Percentiles rank a stretch among this genome's conserved stretches.
Conservation (phyloP, 1,140 invertebrate genomes). For the Orussus abietinus region DNA sequence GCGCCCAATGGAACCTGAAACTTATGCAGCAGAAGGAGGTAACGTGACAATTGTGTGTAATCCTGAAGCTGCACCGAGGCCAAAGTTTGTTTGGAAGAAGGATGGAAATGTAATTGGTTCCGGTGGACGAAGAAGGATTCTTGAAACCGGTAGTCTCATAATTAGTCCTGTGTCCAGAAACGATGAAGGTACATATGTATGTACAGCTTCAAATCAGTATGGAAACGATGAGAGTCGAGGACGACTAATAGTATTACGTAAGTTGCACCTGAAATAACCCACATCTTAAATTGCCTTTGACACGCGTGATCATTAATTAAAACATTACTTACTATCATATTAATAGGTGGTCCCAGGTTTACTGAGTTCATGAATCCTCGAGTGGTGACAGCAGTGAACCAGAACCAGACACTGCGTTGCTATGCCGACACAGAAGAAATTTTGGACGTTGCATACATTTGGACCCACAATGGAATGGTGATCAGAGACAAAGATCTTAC, state of each 20-base stretch:
- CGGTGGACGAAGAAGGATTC: constrained; percentile 73
- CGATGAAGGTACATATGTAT: constrained; percentile 87
- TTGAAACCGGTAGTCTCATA: constrained; percentile 80
- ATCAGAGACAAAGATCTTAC: constrained; percentile 65
- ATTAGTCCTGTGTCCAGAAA: constrained; percentile 81
- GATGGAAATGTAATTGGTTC: constrained; percentile 77
- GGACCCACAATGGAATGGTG: constrained; percentile 82
- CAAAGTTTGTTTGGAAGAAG: constrained; percentile 88
- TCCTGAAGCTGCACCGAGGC: constrained; percentile 90
- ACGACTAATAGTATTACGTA: constrained; percentile 79
- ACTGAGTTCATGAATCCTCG: constrained; percentile 62
- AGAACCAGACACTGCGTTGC: constrained; percentile 73
- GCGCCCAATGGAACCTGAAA: constrained; percentile 79
- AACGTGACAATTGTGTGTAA: constrained; percentile 90
- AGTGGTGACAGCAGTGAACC: constrained; percentile 65
- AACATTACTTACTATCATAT: constrained; percentile 1
- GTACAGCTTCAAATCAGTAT: constrained; percentile 79
- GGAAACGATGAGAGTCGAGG: constrained; percentile 78
- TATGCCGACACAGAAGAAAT: constrained; percentile 75
- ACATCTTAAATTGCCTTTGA: constrained; percentile 11
- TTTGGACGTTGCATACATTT: constrained; percentile 84
- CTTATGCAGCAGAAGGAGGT: constrained; percentile 83
- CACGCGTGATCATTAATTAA: constrained; percentile 1
- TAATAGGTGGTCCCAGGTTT: constrained; percentile 65
- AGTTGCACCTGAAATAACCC: constrained; percentile 34